Base-by-base conservation (phyloP, 2,113 vertebrate species). In the Mohoua ochrocephala region DNA sequence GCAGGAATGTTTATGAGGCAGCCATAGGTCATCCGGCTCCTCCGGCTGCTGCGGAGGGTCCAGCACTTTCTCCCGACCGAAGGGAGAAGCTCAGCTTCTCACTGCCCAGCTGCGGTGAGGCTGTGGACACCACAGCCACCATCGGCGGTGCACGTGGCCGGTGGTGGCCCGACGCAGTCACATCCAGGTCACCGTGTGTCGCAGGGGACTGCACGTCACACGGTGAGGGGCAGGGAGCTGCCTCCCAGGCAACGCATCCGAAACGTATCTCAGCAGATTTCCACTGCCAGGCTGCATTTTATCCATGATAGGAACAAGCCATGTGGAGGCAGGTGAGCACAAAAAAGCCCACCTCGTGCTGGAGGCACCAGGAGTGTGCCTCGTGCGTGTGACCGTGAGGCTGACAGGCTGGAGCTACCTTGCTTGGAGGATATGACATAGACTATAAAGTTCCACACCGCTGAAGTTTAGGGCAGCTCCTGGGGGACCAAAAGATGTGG, bases 201-300 rank as follows among this genome's bases (percentile, higher is more conserved):
- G 8, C 22, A 13, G 53, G 33, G 35, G 15, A 39, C 54, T 18
- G 13, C 0, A 0, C 13, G 12, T 16, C 0, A 0, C 0, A 0
- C 4, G 5, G 19, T 1, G 68, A 54, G 26, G 15, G 64, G n/a
- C 56, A 81, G 27, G 30, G 53, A 18, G 65, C 44, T 60, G 18
- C 49, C 71, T 13, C 23, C 16, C 0, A 4, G 44, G 20, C 63
- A 54, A 7, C 2, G 13, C 33, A 6, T 7, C 42, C 28, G 9
- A 53, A 70, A 67, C 41, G 42, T 2, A 3, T 22, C 71, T 50
- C 18, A 45, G 50, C 3, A 61, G 39, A 18, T 50, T 71, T 14
- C 71, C 7, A 1, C 26, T 59, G 24, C n/a, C 52, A 53, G 28
- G 28, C 24, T 44, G n/a, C 15, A 2, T 64, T 84, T 22, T 27